Evolutionary conservation across 1,140 invertebrate species (phyloP).

Genomic region (Drosophila gunungcola): DNA sequence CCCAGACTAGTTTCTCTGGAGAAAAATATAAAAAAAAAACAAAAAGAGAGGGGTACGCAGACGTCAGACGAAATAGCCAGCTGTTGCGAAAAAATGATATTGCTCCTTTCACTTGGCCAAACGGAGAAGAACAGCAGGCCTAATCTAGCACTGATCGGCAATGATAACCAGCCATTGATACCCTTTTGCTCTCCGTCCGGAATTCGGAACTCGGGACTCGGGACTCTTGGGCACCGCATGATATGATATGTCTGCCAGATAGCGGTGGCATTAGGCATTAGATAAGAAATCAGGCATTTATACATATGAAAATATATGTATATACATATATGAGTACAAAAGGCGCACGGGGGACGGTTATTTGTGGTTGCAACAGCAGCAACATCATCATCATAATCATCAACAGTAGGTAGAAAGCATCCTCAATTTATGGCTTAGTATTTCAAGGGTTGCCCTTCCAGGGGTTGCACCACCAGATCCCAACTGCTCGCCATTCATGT

Average conservation of each 20-base stretch:
- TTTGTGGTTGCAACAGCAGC: constrained; percentile 41
- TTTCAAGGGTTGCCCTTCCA: constrained; percentile 11
- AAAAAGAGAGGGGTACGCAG: background rate
- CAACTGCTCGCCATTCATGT: background rate
- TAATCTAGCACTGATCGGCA: constrained; percentile 42
- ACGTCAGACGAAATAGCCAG: constrained; percentile 20
- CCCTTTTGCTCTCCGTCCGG: constrained; percentile 33
- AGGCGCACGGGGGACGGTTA: constrained; percentile 5
- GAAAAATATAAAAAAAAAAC: background rate
- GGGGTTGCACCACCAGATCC: constrained; percentile 23
- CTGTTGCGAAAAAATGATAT: constrained; percentile 40
- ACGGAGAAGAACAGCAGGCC: constrained; percentile 25
- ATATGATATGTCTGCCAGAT: constrained; percentile 65
- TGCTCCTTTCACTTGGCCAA: constrained; percentile 40
- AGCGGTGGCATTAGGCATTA: constrained; percentile 80
- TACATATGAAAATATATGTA: constrained; percentile 6
- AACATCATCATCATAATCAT: constrained; percentile 25
- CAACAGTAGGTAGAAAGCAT: constrained; percentile 26
- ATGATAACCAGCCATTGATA: constrained; percentile 56
- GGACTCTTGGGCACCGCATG: constrained; percentile 10
- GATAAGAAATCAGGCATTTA: constrained; percentile 82
- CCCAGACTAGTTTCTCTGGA: constrained; percentile 29
- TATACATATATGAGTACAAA: constrained; percentile 43
- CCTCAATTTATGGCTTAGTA: constrained; percentile 45
- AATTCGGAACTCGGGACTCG: no score